Base-by-base conservation (phyloP, 2,113 vertebrate genomes). In the Ursus arctos region DNA sequence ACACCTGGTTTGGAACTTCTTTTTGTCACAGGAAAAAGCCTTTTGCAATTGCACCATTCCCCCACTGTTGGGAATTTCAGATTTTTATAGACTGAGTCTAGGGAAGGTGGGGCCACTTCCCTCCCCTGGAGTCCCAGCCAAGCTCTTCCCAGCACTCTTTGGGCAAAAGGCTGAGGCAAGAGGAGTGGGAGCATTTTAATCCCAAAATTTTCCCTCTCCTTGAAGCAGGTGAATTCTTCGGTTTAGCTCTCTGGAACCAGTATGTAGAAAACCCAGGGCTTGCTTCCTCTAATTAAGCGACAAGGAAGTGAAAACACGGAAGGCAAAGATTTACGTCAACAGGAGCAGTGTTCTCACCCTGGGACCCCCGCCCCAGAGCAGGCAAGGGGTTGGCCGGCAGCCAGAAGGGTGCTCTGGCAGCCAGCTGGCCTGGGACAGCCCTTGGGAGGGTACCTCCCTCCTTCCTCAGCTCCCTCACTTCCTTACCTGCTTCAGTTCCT, bases 381-480 rank as follows among this genome's bases (percentile, higher is more conserved):
- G 77, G 31, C 7, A 4, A 2, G 10, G 57, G 43, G 6, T 6
- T 43, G n/a, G 31, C 33, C 5, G 0, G 31, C n/a, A 69, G 87
- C 57, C 69, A 49, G 85, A 65, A 55, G 47, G 74, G 13, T 3
- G 2, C 12, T 24, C 11, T 4, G 21, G 36, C 7, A 16, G 31
- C 26, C 0, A 19, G 57, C 65, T 14, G 31, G 28, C 89, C 40
- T 36, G 69, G 51, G 65, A 53, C 47, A 65, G 65, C 33, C 36
- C 18, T 47, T 13, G 19, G n/a, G 81, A 94, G 47, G 26, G 8
- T 18, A 12, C n/a, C 51, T 36, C 21, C 49, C 4, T 36, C 76
- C 14, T n/a, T 47, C 53, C 57, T 67, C 65, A 76, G 2, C 12
- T 2, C 0, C 0, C 33, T 26, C 28, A 43, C 1, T 9, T 15